Conservation (phyloP, 2,113 vertebrate species). For the Asarcornis scutulata region DNA sequence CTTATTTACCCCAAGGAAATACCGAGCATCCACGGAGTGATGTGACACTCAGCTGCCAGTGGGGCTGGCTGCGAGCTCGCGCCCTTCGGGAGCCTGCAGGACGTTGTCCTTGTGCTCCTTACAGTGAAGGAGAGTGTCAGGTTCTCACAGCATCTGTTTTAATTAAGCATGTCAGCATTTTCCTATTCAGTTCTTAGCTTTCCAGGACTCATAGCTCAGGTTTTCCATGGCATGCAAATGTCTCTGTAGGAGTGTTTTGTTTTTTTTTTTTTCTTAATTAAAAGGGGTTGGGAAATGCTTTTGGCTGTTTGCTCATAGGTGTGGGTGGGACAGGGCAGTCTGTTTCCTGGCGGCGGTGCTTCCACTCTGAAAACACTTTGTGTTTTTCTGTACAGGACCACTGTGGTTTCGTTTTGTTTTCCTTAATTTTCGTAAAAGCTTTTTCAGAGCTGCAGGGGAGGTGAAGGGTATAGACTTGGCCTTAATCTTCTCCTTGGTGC, state of each 20-base stretch:
- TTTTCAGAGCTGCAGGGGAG: neutral
- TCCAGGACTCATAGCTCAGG: conserved; percentile 57
- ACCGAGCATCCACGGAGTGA: fast-evolving
- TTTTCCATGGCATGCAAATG: conserved; percentile 52
- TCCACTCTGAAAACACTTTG: conserved; percentile 25
- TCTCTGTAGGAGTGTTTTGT: neutral
- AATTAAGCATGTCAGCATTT: conserved; percentile 27
- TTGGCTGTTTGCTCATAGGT: conserved; percentile 49
- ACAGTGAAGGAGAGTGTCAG: neutral
- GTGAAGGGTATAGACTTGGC: neutral
- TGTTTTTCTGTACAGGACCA: neutral
- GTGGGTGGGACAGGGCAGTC: conserved; percentile 39
- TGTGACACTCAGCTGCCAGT: fast-evolving
- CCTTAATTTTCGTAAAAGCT: neutral
- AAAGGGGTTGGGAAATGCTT: conserved; percentile 35
- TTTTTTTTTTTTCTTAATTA: conserved; percentile 45
- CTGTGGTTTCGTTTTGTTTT: neutral
- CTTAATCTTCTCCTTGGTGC: neutral
- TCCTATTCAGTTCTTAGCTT: conserved; percentile 47
- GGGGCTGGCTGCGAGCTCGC: neutral
- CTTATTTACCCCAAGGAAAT: neutral
- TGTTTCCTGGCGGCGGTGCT: conserved; percentile 2
- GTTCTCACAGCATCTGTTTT: neutral
- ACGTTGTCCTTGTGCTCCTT: neutral
- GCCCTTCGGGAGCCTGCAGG: fast-evolving